Percentiles rank a stretch among this genome's conserved stretches.
phyloP scores from a whole-genome alignment of 1,140 invertebrate species.

The Archivesica marissinica region DNA sequence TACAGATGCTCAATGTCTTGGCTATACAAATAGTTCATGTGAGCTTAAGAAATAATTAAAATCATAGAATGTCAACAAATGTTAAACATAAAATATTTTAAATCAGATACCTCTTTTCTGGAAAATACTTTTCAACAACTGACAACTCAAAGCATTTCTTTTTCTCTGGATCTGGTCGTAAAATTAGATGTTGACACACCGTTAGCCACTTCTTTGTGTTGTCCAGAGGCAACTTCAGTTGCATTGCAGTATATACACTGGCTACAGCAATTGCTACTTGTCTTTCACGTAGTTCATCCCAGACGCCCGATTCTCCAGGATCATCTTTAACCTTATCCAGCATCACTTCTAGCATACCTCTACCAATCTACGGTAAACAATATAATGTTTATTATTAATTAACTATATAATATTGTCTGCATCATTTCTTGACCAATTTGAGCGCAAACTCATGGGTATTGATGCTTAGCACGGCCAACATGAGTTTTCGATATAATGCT shows the following conservation, averaged over 20 bases:
- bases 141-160: neutral
- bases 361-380: neutral
- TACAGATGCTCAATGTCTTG: no score
- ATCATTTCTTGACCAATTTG: no score
- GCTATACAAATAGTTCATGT: no score
- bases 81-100: no score
- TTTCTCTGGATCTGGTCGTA: neutral
- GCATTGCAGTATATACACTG: neutral
- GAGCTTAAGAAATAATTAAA: no score
- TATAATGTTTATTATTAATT: neutral
- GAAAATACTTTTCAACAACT: neutral
- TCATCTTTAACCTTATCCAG: neutral
- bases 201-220: neutral
- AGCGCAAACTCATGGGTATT: no score
- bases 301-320: neutral
- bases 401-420: neutral
- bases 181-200: neutral
- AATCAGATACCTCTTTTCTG: conserved; percentile 7
- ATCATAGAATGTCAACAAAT: no score
- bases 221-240: neutral
- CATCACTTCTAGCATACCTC: neutral
- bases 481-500: no score
- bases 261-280: neutral
- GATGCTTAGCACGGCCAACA: no score
- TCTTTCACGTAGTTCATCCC: neutral